Conservation (phyloP, 2,888 invertebrate genomes). For the Phengaris alcon region DNA sequence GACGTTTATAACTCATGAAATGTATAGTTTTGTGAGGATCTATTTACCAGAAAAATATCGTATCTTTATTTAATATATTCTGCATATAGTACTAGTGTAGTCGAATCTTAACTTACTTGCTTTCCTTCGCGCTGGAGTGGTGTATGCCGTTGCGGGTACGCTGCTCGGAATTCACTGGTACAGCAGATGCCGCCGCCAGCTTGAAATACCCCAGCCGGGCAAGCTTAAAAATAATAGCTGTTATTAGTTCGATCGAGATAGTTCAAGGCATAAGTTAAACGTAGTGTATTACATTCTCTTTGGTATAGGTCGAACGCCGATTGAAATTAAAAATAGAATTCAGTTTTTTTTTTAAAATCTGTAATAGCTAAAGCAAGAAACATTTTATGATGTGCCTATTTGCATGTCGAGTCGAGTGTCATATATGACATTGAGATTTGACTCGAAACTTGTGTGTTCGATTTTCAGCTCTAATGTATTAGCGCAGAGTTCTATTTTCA, state of each 20-base stretch:
- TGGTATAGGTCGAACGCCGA: neutral
- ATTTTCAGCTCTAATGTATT: too few relatives aligned
- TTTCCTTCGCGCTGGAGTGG: conserved; percentile 63
- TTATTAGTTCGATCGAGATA: neutral
- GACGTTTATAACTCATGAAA: too few relatives aligned
- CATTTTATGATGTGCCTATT: neutral
- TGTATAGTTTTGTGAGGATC: too few relatives aligned
- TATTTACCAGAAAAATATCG: too few relatives aligned
- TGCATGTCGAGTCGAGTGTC: too few relatives aligned
- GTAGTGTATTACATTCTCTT: too few relatives aligned
- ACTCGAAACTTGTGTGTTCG: too few relatives aligned
- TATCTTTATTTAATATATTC: neutral
- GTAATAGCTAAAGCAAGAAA: neutral
- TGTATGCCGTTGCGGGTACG: conserved; percentile 69
- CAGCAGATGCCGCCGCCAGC: conserved; percentile 66
- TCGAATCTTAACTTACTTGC: conserved; percentile 51
- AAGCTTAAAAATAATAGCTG: conserved; percentile 66
- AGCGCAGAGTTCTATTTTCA: too few relatives aligned
- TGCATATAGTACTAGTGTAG: neutral
- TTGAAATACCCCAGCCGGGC: conserved; percentile 84
- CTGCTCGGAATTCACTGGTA: conserved; percentile 64
- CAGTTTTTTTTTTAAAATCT: neutral
- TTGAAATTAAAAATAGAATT: neutral
- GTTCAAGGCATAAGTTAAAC: neutral
- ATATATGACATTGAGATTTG: too few relatives aligned